Base-by-base conservation (phyloP, 2,113 vertebrate species). In the Phocoena phocoena region DNA sequence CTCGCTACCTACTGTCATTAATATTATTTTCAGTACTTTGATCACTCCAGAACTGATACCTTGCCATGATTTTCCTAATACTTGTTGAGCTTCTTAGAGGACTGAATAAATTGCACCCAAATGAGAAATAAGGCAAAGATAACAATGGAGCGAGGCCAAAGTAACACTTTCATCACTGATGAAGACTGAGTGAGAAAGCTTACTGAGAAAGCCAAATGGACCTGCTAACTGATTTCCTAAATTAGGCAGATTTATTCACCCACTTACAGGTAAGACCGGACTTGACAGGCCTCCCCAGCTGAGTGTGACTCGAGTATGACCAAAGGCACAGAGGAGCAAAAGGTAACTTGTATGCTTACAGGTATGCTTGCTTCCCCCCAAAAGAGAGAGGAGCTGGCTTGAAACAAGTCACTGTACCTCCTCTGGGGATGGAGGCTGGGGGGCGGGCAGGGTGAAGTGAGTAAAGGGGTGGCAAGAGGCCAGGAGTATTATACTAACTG, bases 61-160 rank as follows among this genome's bases (percentile, higher is more conserved):
- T 85, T 70, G n/a, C 53, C 47, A 47, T 1, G 3, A 77, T 89
- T n/a, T 89, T 84, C 28, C 41, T 53, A 79, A 28, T 41, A 73
- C 26, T 84, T 76, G 14, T 12, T 81, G 67, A 55, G 21, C 85
- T 71, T 74, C 74, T 92, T 96, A 65, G 33, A 60, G 20, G n/a
- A 95, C 9, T 31, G 91, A 80, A 58, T 63, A 70, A 67, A 83
- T n/a, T 41, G 47, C 38, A 94, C 14, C 31, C n/a, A 79, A 71
- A 65, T 55, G 80, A 92, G 67, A 97, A 88, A 68, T 17, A 91
- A 93, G 38, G 53, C 36, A 70, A 86, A 79, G 41, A n/a, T 77
- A 67, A 93, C 85, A 80, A 71, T 76, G 26, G 36, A 91, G 6
- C 5, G 8, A n/a, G n/a, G 12, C 28, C 67, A 47, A 92, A 85